Percentiles rank a stretch among this genome's conserved stretches.
These are phyloP conservation scores for Poecilobothrus nobilitatus DNA, from an alignment of 2,888 invertebrate species.

Conservation along the genomic window DNA sequence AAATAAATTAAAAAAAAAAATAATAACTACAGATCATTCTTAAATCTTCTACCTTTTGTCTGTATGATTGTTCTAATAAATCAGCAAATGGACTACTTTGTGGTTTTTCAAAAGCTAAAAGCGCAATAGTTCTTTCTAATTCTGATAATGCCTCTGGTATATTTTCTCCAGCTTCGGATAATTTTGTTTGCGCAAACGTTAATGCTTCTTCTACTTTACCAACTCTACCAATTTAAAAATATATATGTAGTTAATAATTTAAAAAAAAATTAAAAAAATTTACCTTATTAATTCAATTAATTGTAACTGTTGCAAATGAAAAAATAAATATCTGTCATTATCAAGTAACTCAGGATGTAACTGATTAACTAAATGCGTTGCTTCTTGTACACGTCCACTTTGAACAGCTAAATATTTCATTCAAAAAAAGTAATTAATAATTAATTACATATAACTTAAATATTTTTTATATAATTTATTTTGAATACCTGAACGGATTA, in stretches of 20 bases:
- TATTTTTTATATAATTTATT: not conserved
- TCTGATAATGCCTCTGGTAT: constrained; percentile 62
- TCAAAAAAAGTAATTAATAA: too few species aligned
- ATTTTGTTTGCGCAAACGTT: constrained; percentile 75
- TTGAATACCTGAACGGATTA: constrained; percentile 61
- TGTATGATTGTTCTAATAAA: constrained; percentile 82
- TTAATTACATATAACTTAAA: too few species aligned
- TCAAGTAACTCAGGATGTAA: constrained; percentile 90
- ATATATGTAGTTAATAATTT: not conserved
- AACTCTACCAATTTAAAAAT: constrained; percentile 44
- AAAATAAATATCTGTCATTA: constrained; percentile 90
- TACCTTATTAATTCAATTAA: constrained; percentile 42
- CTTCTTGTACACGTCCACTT: constrained; percentile 83
- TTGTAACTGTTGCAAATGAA: constrained; percentile 67
- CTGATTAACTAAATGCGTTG: constrained; percentile 87
- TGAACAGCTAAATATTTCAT: constrained; percentile 71
- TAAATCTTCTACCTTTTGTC: constrained; percentile 65
- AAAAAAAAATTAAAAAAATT: not conserved
- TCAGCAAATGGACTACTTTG: constrained; percentile 92
- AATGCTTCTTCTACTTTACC: constrained; percentile 76
- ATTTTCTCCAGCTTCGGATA: constrained; percentile 77
- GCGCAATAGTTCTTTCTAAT: constrained; percentile 85
- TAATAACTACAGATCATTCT: not conserved
- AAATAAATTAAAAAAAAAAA: constrained; percentile 11
- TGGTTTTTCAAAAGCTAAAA: constrained; percentile 95